These are phyloP conservation scores for Enchytraeus crypticus DNA, from an alignment of 2,888 invertebrate species.

Conservation along the genomic window DNA sequence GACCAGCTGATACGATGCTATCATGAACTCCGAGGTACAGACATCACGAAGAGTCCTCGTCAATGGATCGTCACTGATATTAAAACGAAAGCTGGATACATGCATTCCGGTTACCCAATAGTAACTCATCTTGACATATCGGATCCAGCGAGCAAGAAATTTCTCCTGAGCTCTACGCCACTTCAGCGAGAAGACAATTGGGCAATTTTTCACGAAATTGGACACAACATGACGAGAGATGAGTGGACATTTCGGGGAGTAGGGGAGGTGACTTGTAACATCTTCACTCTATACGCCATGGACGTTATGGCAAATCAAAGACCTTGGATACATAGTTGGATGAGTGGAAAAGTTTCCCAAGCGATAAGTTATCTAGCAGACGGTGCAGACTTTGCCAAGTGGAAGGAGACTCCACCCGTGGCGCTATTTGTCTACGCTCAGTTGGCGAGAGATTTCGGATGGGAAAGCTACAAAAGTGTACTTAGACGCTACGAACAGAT, in stretches of 20 bases:
- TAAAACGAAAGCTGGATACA: slow-evolving; percentile 25
- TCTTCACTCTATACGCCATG: slow-evolving; percentile 31
- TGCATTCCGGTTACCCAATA: slow-evolving; percentile 33
- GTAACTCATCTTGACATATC: slow-evolving; percentile 26
- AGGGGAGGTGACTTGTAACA: slow-evolving; percentile 30
- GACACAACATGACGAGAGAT: slow-evolving; percentile 31
- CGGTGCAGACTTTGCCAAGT: slow-evolving; percentile 20
- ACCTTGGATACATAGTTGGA: slow-evolving; percentile 26
- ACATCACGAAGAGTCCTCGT: neutral
- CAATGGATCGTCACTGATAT: slow-evolving; percentile 25
- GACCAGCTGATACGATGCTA: slow-evolving; percentile 23
- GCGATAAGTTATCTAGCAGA: slow-evolving; percentile 17
- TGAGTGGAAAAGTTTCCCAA: slow-evolving; percentile 1
- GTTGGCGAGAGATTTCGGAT: slow-evolving; percentile 28
- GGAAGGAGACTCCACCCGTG: slow-evolving; percentile 21
- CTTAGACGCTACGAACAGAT: slow-evolving; percentile 13
- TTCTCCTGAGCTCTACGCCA: slow-evolving; percentile 17
- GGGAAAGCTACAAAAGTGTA: slow-evolving; percentile 25
- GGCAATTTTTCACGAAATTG: slow-evolving; percentile 33
- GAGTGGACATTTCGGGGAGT: slow-evolving; percentile 30
- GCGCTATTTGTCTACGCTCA: slow-evolving; percentile 29
- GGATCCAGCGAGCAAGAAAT: slow-evolving; percentile 9
- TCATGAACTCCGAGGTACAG: slow-evolving; percentile 21
- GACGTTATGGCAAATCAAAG: slow-evolving; percentile 15
- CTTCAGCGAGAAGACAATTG: slow-evolving; percentile 18